Evolutionary conservation across 2,888 invertebrate species (phyloP), one percentile per base, ranked within the genome.

Genomic region (Diaprepes abbreviatus): DNA sequence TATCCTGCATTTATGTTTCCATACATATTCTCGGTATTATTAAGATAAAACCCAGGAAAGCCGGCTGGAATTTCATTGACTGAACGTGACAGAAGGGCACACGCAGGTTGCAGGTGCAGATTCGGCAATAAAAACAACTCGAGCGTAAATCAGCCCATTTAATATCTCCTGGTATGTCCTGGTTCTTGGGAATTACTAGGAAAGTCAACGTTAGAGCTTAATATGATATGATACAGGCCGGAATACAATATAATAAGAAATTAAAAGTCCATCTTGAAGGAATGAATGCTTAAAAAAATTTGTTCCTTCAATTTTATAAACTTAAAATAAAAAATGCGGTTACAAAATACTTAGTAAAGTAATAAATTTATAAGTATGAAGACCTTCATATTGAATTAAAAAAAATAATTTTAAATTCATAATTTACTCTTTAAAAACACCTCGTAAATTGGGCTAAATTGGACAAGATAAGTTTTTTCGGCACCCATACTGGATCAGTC

Each of bases 81-180:
- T 35, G 33, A 54, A 54, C 33, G 36, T 54, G 35, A 35, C 17
- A 54, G 36, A 36, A 35, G 35, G 33, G 36, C 35, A 31, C 33
- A 28, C 31, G 31, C 58, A 58, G 58, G 28, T 31, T 40, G 58
- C 43, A 60, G 48, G 48, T 60, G 60, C 33, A 60, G 48, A 48
- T 60, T 48, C 17, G 54, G 35, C 35, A 54, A 40, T 57, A 57
- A 57, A 57, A 57, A 38, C 40, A 50, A 16, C 21, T 12, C 36
- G 31, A 19, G 12, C 50, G 50, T 62, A 62, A 62, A 62, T 62
- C 62, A 62, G 48, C 9, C 19, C 50, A 17, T 52, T 62, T 62
- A 62, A 62, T 62, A 62, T 62, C 35, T 58, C 2, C 48, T 14
- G 21, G 48, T 50, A 21, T 24, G 28, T 50, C 28, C 48, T 28